A percentile compares a stretch with the other conserved stretches of the same genome.
phyloP scores from a whole-genome alignment of 2,888 invertebrate genomes.

The Eumerus sabulonum region DNA sequence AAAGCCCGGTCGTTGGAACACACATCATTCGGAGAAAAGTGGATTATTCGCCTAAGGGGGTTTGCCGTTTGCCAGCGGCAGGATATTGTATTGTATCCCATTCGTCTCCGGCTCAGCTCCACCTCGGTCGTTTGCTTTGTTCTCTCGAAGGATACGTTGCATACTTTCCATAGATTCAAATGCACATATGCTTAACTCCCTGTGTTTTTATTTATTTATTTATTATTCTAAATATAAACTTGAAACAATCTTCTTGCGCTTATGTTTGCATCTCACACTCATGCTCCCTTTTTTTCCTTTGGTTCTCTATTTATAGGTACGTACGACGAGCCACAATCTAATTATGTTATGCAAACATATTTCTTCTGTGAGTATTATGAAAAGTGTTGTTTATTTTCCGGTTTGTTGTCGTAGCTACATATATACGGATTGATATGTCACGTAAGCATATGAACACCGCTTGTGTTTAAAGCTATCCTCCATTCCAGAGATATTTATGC shows the following conservation, averaged over 20 bases:
- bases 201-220: too few relatives aligned
- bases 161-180: not conserved
- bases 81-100: conserved; percentile 7
- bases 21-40: conserved; percentile 39
- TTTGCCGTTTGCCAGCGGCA: conserved; percentile 25
- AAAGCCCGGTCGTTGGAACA: not conserved
- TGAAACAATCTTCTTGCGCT: conserved; percentile 29
- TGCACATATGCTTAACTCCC: conserved; percentile 3
- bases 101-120: not conserved
- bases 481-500: too few relatives aligned
- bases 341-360: conserved; percentile 37
- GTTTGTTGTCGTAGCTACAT: not conserved
- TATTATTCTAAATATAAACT: conserved; percentile 42
- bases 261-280: conserved; percentile 24
- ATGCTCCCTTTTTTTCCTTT: not conserved
- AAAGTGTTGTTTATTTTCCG: conserved; percentile 17
- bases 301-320: conserved; percentile 42
- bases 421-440: not conserved
- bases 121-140: not conserved
- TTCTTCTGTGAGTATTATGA: conserved; percentile 22
- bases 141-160: conserved; percentile 30
- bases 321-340: conserved; percentile 28
- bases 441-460: not conserved
- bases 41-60: conserved; percentile 30
- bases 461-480: too few relatives aligned